These are phyloP conservation scores for Hypsibius dujardini DNA, from an alignment of 1,140 invertebrate species.

Conservation along the genomic window DNA sequence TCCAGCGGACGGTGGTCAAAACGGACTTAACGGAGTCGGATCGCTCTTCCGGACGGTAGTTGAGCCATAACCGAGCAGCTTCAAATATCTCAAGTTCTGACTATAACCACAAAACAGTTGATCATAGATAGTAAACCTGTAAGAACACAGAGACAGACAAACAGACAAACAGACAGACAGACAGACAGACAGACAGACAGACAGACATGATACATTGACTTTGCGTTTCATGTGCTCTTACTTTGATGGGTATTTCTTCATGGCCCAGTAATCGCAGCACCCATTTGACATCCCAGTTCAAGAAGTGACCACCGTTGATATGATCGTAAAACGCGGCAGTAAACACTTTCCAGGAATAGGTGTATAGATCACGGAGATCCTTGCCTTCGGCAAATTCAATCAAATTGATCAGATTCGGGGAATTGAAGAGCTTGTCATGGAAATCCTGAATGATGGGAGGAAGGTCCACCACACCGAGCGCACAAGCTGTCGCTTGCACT, in stretches of 20 bases:
- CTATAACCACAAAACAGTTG: neutral
- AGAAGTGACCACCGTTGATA: slow-evolving; percentile 1
- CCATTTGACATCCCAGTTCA: slow-evolving; percentile 1
- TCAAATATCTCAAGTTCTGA: neutral
- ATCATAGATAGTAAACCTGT: neutral
- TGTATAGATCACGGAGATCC: neutral
- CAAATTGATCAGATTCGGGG: slow-evolving; percentile 5
- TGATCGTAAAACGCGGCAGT: slow-evolving; percentile 4
- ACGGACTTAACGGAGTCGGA: neutral
- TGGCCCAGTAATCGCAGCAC: neutral
- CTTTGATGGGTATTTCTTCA: neutral
- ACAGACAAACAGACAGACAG: too few species aligned
- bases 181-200: too few species aligned
- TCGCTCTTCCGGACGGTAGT: slow-evolving; percentile 3
- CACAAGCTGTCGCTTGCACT: neutral
- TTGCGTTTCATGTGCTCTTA: neutral
- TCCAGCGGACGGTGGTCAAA: neutral
- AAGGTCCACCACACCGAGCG: slow-evolving; percentile 3
- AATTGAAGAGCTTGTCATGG: slow-evolving; percentile 6
- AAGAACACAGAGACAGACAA: too few species aligned
- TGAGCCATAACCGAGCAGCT: neutral
- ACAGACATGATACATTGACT: too few species aligned
- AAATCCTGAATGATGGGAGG: neutral
- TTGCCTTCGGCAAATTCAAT: neutral
- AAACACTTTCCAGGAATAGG: slow-evolving; percentile 1